Base-by-base conservation (phyloP, 2,888 invertebrate genomes). In the Escarpia spicata region DNA sequence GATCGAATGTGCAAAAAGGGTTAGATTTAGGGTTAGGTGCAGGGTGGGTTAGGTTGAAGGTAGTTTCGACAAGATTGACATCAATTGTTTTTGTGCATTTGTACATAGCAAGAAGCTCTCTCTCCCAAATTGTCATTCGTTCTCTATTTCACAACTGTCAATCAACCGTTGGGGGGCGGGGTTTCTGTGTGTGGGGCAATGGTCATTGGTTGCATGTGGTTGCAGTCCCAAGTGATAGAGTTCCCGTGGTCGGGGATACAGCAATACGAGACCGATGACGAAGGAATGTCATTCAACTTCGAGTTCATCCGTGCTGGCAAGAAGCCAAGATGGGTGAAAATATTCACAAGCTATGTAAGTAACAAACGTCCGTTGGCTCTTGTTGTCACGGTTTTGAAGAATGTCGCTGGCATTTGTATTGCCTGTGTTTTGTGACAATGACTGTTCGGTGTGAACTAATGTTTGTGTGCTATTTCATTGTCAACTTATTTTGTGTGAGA, bases 231-330 rank as follows among this genome's bases (percentile, higher is more conserved):
- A 97, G 97, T 98, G 94, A 98, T 98, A 93, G 98, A 98, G 95
- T 97, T 99, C 95, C 97, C 97, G 92, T 99, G 99, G 99, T 97
- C 97, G 94, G 97, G 97, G 94, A 98, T 99, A 93, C 97, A 98
- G 93, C 97, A 98, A 95, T 99, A 98, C 98, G 98, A 98, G 96
- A 97, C 98, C 4, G 99, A 99, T 96, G 99, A 99, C 96, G 99
- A 98, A 95, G 98, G 98, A 43, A 98, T 98, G 97, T 98, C 98
- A 43, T 98, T 98, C 96, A 98, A 98, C 95, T 98, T 99, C 96
- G 98, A 98, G 95, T 99, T 99, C 97, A 97, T 97, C 95, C 97
- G 98, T 95, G 97, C 97, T 90, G 98, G 98, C 95, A 98, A 98
- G 96, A 98, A 98, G 95, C 97, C 98, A 8, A 97, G 98, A 96